Evolutionary conservation across 2,113 vertebrate genomes (phyloP), one percentile per base, ranked within the genome.

Genomic region (Siniperca knerii): DNA sequence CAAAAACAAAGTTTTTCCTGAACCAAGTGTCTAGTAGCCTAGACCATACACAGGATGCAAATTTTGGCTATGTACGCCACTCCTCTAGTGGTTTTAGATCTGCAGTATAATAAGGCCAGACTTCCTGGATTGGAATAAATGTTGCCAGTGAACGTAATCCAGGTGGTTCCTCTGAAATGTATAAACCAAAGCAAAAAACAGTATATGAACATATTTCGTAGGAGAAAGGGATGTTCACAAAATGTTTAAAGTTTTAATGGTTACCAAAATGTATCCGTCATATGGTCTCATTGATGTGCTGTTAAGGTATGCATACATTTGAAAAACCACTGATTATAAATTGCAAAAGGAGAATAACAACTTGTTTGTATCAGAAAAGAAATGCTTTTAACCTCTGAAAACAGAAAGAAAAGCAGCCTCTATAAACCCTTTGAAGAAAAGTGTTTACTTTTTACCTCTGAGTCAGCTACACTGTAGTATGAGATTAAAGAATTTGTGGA

Each of bases 391-490:
- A 50, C 8, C 21, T 74, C 35, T n/a, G 29, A 23, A 69, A 70
- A 68, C 33, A 71, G 18, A 70, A 81, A 58, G 46, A 42, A 77
- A 58, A 15, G 46, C 66, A 77, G 40, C 40, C 52, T 58, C 11
- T 55, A 23, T 33, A 61, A 42, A 42, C 1, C 4, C 60, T 81
- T 81, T 71, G 65, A 57, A 65, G n/a, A 33, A 0, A 35, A 55
- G 25, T 75, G 57, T 71, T 77, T 81, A 65, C 67, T 72, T 29
- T 33, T 23, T 73, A 80, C 58, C 72, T 77, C 48, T 76, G 52
- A 60, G 60, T 79, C 82, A 75, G 20, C 62, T 13, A 1, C 55
- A 35, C 52, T 18, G 20, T 37, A 18, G 35, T 48, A 20, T 2
- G 11, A 60, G 33, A 73, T 66, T 67, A 77, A 71, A 72, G 66